Percentiles rank a stretch among this genome's conserved stretches.
These are phyloP conservation scores for Microctenopoma lineatum DNA, from an alignment of 2,797 vertebrate genomes.

Conservation along the genomic window DNA sequence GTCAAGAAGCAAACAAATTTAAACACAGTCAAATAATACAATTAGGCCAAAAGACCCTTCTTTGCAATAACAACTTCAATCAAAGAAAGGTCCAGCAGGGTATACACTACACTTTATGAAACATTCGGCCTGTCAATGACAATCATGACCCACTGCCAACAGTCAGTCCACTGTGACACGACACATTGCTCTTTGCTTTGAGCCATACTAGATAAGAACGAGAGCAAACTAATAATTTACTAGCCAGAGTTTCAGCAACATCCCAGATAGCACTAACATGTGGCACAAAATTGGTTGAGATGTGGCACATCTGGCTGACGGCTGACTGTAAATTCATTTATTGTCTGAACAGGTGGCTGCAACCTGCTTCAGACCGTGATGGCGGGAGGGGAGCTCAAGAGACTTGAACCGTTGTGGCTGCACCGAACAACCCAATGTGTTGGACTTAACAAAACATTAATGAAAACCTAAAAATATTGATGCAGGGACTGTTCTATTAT, in stretches of 20 bases:
- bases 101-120: slow-evolving; percentile 10
- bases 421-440: too few species aligned
- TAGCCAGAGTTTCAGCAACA: slow-evolving; percentile 4
- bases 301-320: too few species aligned
- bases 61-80: slow-evolving; percentile 1
- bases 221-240: slow-evolving; percentile 20
- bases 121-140: slow-evolving; percentile 6
- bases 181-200: slow-evolving; percentile 9
- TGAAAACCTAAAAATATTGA: too few species aligned
- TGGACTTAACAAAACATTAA: too few species aligned
- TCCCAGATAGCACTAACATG: too few species aligned
- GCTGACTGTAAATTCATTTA: too few species aligned
- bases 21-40: not conserved
- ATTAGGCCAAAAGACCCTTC: not conserved
- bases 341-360: too few species aligned
- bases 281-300: too few species aligned
- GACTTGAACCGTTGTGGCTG: too few species aligned
- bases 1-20: not conserved
- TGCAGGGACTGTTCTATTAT: too few species aligned
- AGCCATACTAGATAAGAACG: not conserved
- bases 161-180: slow-evolving; percentile 10
- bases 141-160: slow-evolving; percentile 1
- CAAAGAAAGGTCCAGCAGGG: not conserved
- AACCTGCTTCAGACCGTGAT: too few species aligned
- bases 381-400: too few species aligned